Base-by-base conservation (phyloP, 2,888 invertebrate genomes). In the Aleiodes leptofemur region DNA sequence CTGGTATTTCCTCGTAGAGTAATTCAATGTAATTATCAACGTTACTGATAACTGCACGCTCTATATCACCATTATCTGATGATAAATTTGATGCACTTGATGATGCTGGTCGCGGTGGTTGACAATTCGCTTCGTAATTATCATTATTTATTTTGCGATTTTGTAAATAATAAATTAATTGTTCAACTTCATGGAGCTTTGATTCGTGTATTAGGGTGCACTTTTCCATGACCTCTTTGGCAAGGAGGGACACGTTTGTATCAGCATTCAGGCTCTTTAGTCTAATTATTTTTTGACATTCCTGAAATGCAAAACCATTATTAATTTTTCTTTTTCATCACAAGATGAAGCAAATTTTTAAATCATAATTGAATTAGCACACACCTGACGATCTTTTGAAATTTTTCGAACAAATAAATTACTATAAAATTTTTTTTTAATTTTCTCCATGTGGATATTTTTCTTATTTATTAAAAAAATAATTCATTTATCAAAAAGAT, bases 21-120 rank as follows among this genome's bases (percentile, higher is more conserved):
- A 98, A 90, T 90, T 99, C 99, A 72, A 99, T 95, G 90, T 99
- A 99, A 84, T 95, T 96, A 88, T 98, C 97, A 79, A 98, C 92
- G 88, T 94, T 94, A 87, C 95, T 95, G 80, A 98, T 94, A 79
- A 95, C 92, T 31, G 94, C 93, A 73, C 93, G 93, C 88, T 95
- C 94, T 29, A 61, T 70, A 66, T 87, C 88, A 2, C 80, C 81
- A 72, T 83, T 86, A 29, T 89, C 88, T 14, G 82, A 79, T 75
- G 79, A 83, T 2, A 85, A 66, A 78, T 83, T 85, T 6, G 64
- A 29, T 14, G 64, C 43, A 16, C 43, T 48, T 43, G 89, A 87
- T 0, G 89, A 89, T 13, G 85, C 81, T 38, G 89, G 89, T 78
- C 89, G 84, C 69, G 86, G 83, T 23, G 82, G 81, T 71, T 85